A percentile compares a stretch with the other conserved stretches of the same genome.
Conservation (phyloP, 2,797 vertebrate species). For the Girardinus metallicus region DNA sequence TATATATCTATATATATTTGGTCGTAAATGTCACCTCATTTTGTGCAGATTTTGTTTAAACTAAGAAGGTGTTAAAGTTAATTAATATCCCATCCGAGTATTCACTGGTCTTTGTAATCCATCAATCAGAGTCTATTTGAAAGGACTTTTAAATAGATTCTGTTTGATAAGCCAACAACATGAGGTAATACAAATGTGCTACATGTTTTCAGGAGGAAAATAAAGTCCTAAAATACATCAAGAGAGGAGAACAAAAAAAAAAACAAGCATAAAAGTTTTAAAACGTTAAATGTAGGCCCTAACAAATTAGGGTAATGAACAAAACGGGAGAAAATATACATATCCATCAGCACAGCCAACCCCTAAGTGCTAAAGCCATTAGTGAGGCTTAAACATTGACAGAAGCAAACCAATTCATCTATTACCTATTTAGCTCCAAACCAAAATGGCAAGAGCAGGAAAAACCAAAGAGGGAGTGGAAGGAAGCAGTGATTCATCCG, state of each 20-base stretch:
- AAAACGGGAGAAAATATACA: constrained; percentile 47
- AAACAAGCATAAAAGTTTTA: constrained; percentile 30
- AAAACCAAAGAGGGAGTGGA: constrained; percentile 54
- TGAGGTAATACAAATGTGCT: constrained; percentile 20
- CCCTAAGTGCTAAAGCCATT: constrained; percentile 66
- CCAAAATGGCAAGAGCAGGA: constrained; percentile 42
- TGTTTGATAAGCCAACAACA: background rate
- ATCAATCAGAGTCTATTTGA: constrained; percentile 6
- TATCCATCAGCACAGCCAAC: constrained; percentile 61
- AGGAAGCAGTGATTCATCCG: constrained; percentile 76
- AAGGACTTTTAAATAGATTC: constrained; percentile 7
- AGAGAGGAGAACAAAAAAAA: constrained; percentile 42
- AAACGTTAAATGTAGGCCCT: constrained; percentile 30
- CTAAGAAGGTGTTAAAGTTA: background rate
- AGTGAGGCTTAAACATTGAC: constrained; percentile 71
- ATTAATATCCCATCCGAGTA: background rate
- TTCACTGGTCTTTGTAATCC: background rate
- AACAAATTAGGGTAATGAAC: constrained; percentile 40
- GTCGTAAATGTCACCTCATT: constrained; percentile 23
- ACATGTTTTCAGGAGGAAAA: constrained; percentile 22
- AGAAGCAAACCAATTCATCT: constrained; percentile 74
- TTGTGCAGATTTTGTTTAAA: background rate
- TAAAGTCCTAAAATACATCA: constrained; percentile 22
- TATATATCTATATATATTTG: background rate
- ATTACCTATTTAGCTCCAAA: constrained; percentile 61